Percentiles rank a stretch among this genome's conserved stretches.
Evolutionary conservation across 2,888 invertebrate genomes (phyloP).

Genomic region (Sialis lutaria): DNA sequence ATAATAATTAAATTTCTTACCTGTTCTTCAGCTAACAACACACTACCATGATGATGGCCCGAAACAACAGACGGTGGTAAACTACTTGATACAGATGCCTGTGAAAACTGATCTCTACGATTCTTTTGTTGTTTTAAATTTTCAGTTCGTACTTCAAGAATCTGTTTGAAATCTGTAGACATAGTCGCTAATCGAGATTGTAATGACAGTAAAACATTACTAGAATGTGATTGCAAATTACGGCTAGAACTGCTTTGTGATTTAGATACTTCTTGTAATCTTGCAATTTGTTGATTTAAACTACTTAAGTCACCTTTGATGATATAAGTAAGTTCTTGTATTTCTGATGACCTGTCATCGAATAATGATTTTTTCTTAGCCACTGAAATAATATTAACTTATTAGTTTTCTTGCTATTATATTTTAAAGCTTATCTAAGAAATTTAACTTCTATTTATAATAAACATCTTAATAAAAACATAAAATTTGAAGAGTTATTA

Average conservation of each 20-base stretch:
- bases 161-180: slow-evolving; percentile 95
- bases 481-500: too few species aligned
- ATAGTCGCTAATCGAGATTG: slow-evolving; percentile 91
- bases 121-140: slow-evolving; percentile 91
- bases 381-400: slow-evolving; percentile 39
- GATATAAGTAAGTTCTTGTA: slow-evolving; percentile 92
- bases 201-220: slow-evolving; percentile 78
- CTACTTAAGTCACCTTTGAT: slow-evolving; percentile 92
- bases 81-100: slow-evolving; percentile 41
- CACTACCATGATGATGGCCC: slow-evolving; percentile 28
- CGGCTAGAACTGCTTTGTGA: slow-evolving; percentile 40
- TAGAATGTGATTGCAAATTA: slow-evolving; percentile 82
- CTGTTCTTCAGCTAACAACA: slow-evolving; percentile 16
- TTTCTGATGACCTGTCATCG: slow-evolving; percentile 90
- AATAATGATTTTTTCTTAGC: slow-evolving; percentile 96
- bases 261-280: slow-evolving; percentile 65
- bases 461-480: too few species aligned
- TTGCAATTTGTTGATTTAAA: slow-evolving; percentile 93
- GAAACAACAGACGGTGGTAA: slow-evolving; percentile 41
- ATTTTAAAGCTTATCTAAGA: slow-evolving; percentile 3
- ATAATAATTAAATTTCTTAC: background rate
- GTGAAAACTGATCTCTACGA: slow-evolving; percentile 81
- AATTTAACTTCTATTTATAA: too few species aligned
- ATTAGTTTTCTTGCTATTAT: background rate
- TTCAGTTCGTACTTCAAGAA: slow-evolving; percentile 93